Conservation (phyloP, 2,113 vertebrate species). For the Lutjanus erythropterus region DNA sequence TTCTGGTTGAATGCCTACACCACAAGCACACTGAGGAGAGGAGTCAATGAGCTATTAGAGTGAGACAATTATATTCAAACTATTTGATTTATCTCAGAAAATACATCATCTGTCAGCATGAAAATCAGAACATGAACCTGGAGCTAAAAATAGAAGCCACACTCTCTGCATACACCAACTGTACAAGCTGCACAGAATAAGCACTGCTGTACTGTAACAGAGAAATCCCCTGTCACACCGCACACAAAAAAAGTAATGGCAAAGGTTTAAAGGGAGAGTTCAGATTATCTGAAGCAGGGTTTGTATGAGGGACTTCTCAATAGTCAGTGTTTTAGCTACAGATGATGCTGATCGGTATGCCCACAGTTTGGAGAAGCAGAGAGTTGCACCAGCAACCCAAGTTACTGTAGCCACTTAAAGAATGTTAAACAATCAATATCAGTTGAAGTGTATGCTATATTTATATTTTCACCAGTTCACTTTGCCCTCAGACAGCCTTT, state of each 20-base stretch:
- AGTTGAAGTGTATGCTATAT: too few species aligned
- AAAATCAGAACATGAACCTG: conserved; percentile 22
- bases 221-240: not conserved
- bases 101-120: conserved; percentile 26
- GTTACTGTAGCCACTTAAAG: too few species aligned
- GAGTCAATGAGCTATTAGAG: conserved; percentile 32
- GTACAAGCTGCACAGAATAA: conserved; percentile 29
- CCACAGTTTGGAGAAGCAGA: too few species aligned
- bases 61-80: conserved; percentile 24
- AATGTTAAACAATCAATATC: too few species aligned
- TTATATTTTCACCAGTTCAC: too few species aligned
- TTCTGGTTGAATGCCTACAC: conserved; percentile 37
- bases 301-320: too few species aligned
- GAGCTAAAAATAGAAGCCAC: conserved; percentile 54
- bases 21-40: conserved; percentile 10
- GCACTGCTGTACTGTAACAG: conserved; percentile 17
- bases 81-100: conserved; percentile 41
- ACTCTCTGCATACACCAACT: conserved; percentile 18
- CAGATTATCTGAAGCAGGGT: too few species aligned
- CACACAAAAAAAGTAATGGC: not conserved
- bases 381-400: too few species aligned
- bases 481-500: too few species aligned
- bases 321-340: too few species aligned
- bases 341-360: too few species aligned
- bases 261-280: conserved; percentile 18